A percentile compares a stretch with the other conserved stretches of the same genome.
phyloP scores from a whole-genome alignment of 2,888 invertebrate genomes.

The Aspidiotus destructor region DNA sequence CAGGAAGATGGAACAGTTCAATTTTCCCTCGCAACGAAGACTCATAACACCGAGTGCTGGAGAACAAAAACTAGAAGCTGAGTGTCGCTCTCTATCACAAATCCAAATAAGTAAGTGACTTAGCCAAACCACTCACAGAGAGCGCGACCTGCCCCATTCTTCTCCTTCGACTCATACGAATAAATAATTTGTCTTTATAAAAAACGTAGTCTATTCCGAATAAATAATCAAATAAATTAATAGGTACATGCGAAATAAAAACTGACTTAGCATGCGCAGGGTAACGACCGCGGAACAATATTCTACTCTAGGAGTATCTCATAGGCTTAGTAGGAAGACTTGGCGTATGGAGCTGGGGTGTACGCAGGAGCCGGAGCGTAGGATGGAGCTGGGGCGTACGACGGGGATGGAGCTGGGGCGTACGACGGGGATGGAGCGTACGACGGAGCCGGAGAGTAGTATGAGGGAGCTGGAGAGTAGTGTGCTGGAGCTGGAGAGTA shows the following conservation, averaged over 20 bases:
- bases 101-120: no score
- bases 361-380: conserved; percentile 29
- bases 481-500: conserved; percentile 24
- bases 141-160: no score
- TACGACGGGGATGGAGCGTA: conserved; percentile 33
- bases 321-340: conserved; percentile 1
- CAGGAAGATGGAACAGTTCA: no score
- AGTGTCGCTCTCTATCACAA: no score
- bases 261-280: conserved; percentile 29
- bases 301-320: not conserved
- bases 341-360: conserved; percentile 11
- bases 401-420: conserved; percentile 30
- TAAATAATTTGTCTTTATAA: no score
- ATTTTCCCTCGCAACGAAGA: no score
- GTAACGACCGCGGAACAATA: conserved; percentile 14
- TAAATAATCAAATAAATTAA: conserved; percentile 10
- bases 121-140: no score
- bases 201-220: no score
- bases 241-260: conserved; percentile 19
- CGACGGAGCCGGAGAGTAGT: conserved; percentile 27
- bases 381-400: conserved; percentile 22
- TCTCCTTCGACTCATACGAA: no score
- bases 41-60: no score
- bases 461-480: conserved; percentile 34
- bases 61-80: no score